These are phyloP conservation scores for Melanotaenia trifasciata DNA, from an alignment of 2,797 vertebrate genomes.

Conservation along the genomic window DNA sequence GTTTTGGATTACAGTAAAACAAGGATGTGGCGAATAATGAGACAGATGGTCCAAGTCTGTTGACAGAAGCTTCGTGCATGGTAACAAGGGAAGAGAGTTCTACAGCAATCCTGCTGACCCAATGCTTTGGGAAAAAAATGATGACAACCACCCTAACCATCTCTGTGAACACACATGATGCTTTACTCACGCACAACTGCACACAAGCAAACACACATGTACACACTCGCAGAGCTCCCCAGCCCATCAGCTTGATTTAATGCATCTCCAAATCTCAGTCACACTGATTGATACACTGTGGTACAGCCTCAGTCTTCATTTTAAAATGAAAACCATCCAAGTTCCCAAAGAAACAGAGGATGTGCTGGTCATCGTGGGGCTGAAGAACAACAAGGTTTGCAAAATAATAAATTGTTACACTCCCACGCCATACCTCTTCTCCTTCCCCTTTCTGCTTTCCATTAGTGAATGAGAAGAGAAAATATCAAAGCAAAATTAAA, in stretches of 20 bases:
- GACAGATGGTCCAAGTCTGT: constrained; percentile 79
- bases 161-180: neutral
- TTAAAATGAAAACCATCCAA: constrained; percentile 64
- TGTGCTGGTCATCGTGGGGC: constrained; percentile 51
- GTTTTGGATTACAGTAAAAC: constrained; percentile 58
- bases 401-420: constrained; percentile 59
- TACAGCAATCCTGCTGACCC: constrained; percentile 79
- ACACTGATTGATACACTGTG: constrained; percentile 82
- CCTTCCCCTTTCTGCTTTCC: constrained; percentile 28
- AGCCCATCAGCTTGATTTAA: constrained; percentile 67
- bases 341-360: constrained; percentile 54
- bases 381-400: constrained; percentile 44
- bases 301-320: constrained; percentile 75
- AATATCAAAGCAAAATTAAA: constrained; percentile 58
- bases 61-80: constrained; percentile 70
- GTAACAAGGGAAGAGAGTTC: constrained; percentile 52
- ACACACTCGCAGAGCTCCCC: constrained; percentile 21
- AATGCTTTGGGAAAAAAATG: constrained; percentile 60
- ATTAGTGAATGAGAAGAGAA: constrained; percentile 61
- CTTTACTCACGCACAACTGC: constrained; percentile 5
- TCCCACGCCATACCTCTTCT: neutral
- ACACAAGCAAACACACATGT: constrained; percentile 2
- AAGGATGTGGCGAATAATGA: constrained; percentile 73
- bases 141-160: constrained; percentile 47
- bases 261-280: constrained; percentile 79